Base-by-base conservation (phyloP, 2,888 invertebrate genomes). In the Petrolisthes manimaculis region DNA sequence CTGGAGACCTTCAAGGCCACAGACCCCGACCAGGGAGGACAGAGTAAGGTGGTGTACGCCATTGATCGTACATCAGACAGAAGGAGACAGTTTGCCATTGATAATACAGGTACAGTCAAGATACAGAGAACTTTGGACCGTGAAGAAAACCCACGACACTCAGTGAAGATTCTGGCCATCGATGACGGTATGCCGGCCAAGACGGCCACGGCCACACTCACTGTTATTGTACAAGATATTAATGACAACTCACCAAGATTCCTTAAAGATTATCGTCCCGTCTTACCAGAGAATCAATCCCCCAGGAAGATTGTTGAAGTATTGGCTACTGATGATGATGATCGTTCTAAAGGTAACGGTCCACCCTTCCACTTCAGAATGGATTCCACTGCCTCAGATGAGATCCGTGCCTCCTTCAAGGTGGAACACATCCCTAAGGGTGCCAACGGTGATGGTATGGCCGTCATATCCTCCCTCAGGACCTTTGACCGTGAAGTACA, bases 351-450 rank as follows among this genome's bases (percentile, higher is more conserved):
- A 93, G 97, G 97, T 92, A 98, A 98, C 93, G 98, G 98, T 0
- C 98, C 98, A 75, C 98, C 98, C n/a, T 98, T 98, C 95, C 96
- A 97, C 92, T 97, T 99, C 94, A 94, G 97, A 92, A 95, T 98
- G 94, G 98, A 98, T 92, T 97, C 98, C 71, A 97, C 97, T 92
- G 97, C 97, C 4, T 97, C 97, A 93, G 98, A 98, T 93, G 96
- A 97, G 91, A 98, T 98, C 91, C 95, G 97, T 92, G 96, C 97
- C 67, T 97, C 98, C 54, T 98, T 99, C 93, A 97, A 97, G 94
- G 97, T 99, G 85, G 97, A 97, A 93, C 98, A 98, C 94, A 97
- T 98, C 94, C 97, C 97, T 94, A 97, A 96, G 95, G 98, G 98
- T 91, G 98, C 98, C 83, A 98, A 98, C 92, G 98, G 98, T 81